Conservation (phyloP, 2,888 invertebrate genomes). For the Mimas tiliae region DNA sequence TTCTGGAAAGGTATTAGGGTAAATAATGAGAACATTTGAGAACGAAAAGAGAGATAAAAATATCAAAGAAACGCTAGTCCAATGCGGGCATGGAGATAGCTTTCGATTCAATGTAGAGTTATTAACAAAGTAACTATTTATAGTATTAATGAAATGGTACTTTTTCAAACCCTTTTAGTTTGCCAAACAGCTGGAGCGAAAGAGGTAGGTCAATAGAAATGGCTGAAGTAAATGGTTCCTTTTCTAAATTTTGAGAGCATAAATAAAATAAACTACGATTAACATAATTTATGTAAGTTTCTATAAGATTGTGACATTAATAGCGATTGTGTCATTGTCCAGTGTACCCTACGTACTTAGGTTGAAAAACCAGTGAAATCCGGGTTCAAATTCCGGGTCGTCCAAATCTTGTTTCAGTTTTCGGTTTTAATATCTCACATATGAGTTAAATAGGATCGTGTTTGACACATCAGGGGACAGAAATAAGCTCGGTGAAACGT, state of each 20-base stretch:
- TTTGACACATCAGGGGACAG: too few relatives aligned
- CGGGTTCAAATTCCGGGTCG: too few relatives aligned
- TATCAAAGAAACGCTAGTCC: background rate
- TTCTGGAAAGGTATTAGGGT: background rate
- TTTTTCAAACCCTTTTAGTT: background rate
- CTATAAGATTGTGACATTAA: too few relatives aligned
- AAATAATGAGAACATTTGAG: conserved; percentile 9
- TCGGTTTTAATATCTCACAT: too few relatives aligned
- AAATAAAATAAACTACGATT: background rate
- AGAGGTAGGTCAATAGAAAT: background rate
- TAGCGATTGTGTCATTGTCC: too few relatives aligned
- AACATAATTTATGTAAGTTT: background rate
- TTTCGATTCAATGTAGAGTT: background rate
- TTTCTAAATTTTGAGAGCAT: background rate
- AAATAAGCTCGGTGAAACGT: too few relatives aligned
- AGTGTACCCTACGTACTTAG: too few relatives aligned
- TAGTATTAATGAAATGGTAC: background rate
- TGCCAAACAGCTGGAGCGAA: background rate
- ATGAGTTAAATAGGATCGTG: too few relatives aligned
- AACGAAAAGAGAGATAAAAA: background rate
- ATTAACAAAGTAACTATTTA: background rate
- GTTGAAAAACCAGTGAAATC: too few relatives aligned
- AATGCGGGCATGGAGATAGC: background rate
- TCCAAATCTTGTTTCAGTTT: too few relatives aligned
- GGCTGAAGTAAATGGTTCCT: background rate